Percentiles rank a stretch among this genome's conserved stretches.
These are phyloP conservation scores for Drosophila meridionalis DNA, from an alignment of 2,888 invertebrate species.

Conservation along the genomic window DNA sequence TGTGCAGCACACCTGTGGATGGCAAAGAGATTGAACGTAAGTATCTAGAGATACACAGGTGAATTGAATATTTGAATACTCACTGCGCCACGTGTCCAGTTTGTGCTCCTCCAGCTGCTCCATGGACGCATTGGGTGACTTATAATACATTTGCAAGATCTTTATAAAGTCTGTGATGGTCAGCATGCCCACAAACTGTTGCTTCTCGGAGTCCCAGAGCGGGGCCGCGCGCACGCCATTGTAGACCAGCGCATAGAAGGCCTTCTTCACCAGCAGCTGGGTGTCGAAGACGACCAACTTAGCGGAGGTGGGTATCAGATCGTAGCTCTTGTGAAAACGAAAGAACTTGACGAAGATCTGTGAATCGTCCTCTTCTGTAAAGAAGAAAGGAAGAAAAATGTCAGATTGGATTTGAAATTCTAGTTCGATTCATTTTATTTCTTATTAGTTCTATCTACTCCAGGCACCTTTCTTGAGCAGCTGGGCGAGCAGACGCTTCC, in stretches of 20 bases:
- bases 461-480: slow-evolving; percentile 88
- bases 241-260: slow-evolving; percentile 99
- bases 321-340: slow-evolving; percentile 99
- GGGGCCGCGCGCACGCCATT: slow-evolving; percentile 99
- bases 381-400: slow-evolving; percentile 41
- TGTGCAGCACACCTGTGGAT: slow-evolving; percentile 91
- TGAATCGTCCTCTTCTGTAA: slow-evolving; percentile 97
- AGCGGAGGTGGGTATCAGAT: slow-evolving; percentile 99
- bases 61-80: slow-evolving; percentile 74
- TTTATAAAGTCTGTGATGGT: slow-evolving; percentile 99
- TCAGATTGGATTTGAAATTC: neutral
- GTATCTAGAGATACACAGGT: neutral
- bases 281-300: slow-evolving; percentile 99
- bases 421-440: neutral
- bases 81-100: slow-evolving; percentile 97
- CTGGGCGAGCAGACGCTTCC: slow-evolving; percentile 91
- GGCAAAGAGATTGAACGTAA: neutral
- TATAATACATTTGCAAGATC: slow-evolving; percentile 98
- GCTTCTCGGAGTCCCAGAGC: slow-evolving; percentile 96
- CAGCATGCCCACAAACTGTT: slow-evolving; percentile 98
- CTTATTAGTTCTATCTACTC: neutral
- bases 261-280: slow-evolving; percentile 98
- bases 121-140: slow-evolving; percentile 96
- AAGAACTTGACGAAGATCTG: slow-evolving; percentile 99
- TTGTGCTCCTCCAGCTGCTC: slow-evolving; percentile 98